Evolutionary conservation across 2,113 vertebrate species (phyloP).

Genomic region (Acrocephalus kingi): DNA sequence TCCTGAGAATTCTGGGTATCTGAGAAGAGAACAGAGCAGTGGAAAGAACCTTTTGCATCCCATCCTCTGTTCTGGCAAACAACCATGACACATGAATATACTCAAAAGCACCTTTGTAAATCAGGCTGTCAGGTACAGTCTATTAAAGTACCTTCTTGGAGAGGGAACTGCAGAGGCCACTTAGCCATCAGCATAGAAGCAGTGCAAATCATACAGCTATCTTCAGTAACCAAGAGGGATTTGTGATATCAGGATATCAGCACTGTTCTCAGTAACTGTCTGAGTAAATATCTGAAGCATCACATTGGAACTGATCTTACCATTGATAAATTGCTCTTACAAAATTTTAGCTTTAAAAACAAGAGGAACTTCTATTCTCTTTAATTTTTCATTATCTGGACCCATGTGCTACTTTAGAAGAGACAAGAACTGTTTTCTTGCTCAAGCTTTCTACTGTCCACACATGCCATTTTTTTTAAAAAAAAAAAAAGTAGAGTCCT

Average conservation of each 20-base stretch:
- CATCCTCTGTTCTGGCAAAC: not conserved
- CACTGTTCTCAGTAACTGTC: not conserved
- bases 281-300: not conserved
- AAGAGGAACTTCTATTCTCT: not conserved
- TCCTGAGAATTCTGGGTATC: not conserved
- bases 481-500: not conserved
- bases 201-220: not conserved
- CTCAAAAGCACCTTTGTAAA: slow-evolving; percentile 33
- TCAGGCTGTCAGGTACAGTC: not conserved
- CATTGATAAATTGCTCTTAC: not conserved
- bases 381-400: not conserved
- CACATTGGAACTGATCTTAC: not conserved
- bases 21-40: not conserved
- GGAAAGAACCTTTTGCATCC: slow-evolving; percentile 4
- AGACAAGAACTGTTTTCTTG: not conserved
- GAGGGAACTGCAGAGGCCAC: not conserved
- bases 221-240: not conserved
- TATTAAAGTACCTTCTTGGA: not conserved
- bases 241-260: not conserved
- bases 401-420: not conserved
- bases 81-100: not conserved
- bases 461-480: not conserved
- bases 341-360: not conserved
- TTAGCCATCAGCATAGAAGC: not conserved
- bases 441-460: not conserved